Evolutionary conservation across 2,113 vertebrate genomes (phyloP).

Genomic region (Petrocephalus zakoni): DNA sequence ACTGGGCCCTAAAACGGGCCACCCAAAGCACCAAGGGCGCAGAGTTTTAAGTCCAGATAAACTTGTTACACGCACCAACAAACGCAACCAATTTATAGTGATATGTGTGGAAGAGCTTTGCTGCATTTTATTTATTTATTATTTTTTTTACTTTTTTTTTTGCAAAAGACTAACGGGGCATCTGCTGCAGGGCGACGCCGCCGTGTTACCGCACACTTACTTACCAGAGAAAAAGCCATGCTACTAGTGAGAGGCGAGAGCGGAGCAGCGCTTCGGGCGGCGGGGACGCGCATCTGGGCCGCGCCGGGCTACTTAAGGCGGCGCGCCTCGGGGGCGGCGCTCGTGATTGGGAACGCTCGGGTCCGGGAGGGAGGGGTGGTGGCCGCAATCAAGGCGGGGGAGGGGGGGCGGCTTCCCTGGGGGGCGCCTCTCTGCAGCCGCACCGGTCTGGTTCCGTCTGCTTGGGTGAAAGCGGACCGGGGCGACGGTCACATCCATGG

Average conservation of each 20-base stretch:
- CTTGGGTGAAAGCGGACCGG: not conserved
- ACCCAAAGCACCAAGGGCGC: not conserved
- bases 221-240: constrained; percentile 72
- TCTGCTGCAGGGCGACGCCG: not conserved
- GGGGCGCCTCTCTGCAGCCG: not conserved
- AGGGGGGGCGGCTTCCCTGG: not conserved
- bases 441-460: not conserved
- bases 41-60: not conserved
- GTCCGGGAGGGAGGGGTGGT: not conserved
- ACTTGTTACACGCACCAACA: not conserved
- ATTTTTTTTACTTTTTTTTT: too few species aligned
- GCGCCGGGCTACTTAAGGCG: constrained; percentile 13
- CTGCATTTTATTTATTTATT: too few species aligned
- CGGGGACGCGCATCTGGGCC: not conserved
- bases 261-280: constrained; percentile 40
- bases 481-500: not conserved
- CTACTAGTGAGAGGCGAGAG: constrained; percentile 15
- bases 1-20: not conserved
- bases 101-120: not conserved
- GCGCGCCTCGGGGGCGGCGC: not conserved
- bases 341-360: constrained; percentile 16
- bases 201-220: constrained; percentile 47
- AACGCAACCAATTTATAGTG: not conserved
- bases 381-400: not conserved
- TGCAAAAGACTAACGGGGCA: not conserved